Conservation (phyloP, 2,888 invertebrate genomes). For the Hipparchia semele region DNA sequence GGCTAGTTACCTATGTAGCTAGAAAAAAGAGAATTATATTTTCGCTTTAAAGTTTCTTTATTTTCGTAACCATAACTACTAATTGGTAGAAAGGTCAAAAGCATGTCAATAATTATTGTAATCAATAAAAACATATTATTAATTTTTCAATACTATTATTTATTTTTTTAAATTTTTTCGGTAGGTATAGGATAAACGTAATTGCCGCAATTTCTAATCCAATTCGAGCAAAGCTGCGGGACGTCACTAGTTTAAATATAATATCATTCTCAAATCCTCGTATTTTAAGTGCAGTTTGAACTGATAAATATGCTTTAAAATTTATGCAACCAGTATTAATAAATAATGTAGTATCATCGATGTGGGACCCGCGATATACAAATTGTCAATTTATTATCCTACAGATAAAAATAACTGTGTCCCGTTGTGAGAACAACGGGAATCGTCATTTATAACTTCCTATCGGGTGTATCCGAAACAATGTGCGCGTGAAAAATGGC, state of each 20-base stretch:
- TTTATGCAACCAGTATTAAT: conserved; percentile 22
- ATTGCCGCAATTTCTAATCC: too few relatives aligned
- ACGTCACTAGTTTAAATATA: too few relatives aligned
- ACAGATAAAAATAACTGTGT: conserved; percentile 34
- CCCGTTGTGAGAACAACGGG: conserved; percentile 44
- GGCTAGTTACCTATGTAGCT: background rate
- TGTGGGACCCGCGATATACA: conserved; percentile 31
- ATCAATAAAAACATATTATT: too few relatives aligned
- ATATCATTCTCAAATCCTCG: background rate
- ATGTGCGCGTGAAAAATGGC: conserved; percentile 44
- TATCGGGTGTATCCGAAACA: conserved; percentile 59
- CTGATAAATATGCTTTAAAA: background rate
- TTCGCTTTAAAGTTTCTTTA: too few relatives aligned
- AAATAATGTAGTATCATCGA: conserved; percentile 32
- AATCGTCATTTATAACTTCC: conserved; percentile 62
- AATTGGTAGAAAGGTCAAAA: too few relatives aligned
- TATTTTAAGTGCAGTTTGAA: background rate
- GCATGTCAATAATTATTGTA: too few relatives aligned
- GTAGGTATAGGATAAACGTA: too few relatives aligned
- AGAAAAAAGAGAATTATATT: too few relatives aligned
- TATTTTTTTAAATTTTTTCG: too few relatives aligned
- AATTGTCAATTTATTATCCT: conserved; percentile 39
- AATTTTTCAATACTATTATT: too few relatives aligned
- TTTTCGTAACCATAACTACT: too few relatives aligned
- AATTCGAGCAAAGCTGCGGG: too few relatives aligned